phyloP scores from a whole-genome alignment of 1,140 invertebrate genomes.

The Aphis gossypii region DNA sequence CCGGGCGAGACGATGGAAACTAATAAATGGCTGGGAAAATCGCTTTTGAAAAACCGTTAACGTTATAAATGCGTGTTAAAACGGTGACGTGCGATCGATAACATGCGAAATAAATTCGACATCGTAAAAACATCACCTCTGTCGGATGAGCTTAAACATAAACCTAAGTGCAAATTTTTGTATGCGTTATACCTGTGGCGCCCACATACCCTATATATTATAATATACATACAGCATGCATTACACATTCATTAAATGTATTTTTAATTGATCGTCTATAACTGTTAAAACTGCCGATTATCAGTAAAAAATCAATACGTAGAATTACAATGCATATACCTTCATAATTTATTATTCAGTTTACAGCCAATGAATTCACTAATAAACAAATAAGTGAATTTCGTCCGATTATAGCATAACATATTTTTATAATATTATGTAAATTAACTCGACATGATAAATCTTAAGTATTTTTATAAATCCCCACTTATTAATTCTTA shows the following conservation, averaged over 20 bases:
- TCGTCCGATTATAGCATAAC: background rate
- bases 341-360: background rate
- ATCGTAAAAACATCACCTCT: background rate
- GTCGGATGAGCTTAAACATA: background rate
- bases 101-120: background rate
- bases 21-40: background rate
- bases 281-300: background rate
- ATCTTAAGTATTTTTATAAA: too few relatives aligned
- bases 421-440: too few relatives aligned
- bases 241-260: background rate
- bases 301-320: too few relatives aligned
- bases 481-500: too few relatives aligned
- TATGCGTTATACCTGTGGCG: background rate
- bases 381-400: background rate
- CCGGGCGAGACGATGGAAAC: background rate
- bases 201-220: background rate
- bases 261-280: background rate
- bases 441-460: too few relatives aligned
- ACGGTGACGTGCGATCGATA: background rate
- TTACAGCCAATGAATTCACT: background rate
- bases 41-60: background rate
- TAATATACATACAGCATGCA: background rate
- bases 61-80: constrained; percentile 11
- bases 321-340: too few relatives aligned
- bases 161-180: background rate